These are phyloP conservation scores for Melanotaenia pygmaea DNA, from an alignment of 2,797 vertebrate species.

Conservation along the genomic window DNA sequence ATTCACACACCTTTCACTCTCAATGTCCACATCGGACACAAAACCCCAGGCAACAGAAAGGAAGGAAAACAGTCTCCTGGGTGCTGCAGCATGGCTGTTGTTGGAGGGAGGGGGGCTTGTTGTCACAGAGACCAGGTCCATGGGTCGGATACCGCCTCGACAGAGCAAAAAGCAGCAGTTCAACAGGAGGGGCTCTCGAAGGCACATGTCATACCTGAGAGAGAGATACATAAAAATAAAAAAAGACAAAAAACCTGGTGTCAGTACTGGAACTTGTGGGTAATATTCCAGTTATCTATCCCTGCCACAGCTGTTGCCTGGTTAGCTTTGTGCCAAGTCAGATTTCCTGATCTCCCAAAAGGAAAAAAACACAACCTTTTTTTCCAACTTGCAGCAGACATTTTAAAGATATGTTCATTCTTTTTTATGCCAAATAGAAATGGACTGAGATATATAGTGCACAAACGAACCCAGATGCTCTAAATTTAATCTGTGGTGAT, in stretches of 20 bases:
- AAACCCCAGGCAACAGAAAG: slow-evolving; percentile 96
- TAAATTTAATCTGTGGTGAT: neutral
- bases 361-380: too few relatives aligned
- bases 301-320: neutral
- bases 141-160: slow-evolving; percentile 85
- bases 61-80: slow-evolving; percentile 89
- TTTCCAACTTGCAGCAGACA: neutral
- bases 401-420: neutral
- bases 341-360: too few relatives aligned
- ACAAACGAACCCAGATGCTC: neutral
- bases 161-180: slow-evolving; percentile 93
- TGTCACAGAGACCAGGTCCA: slow-evolving; percentile 93
- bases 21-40: slow-evolving; percentile 93
- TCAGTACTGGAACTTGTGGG: neutral
- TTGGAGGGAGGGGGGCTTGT: slow-evolving; percentile 80
- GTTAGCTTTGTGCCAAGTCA: neutral
- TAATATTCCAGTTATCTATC: neutral
- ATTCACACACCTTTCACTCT: slow-evolving; percentile 87
- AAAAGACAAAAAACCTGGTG: neutral
- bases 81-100: slow-evolving; percentile 66
- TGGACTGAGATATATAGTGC: neutral
- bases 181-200: slow-evolving; percentile 90
- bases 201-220: slow-evolving; percentile 89
- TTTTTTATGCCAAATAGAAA: neutral
- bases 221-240: neutral